These are phyloP conservation scores for Atherinomorus stipes DNA, from an alignment of 2,113 vertebrate genomes.

Conservation along the genomic window DNA sequence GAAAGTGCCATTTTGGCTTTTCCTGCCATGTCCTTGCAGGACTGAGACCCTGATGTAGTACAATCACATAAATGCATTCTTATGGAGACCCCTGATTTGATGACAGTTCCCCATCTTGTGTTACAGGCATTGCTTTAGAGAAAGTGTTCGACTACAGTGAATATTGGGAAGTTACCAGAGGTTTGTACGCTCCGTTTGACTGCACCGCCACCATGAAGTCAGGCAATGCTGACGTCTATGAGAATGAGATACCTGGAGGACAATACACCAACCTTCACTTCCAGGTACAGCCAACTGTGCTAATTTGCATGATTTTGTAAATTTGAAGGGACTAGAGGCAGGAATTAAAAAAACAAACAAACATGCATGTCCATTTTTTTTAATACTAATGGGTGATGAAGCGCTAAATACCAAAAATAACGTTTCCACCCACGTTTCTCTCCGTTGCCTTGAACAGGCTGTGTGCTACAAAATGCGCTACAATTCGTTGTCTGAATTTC, in stretches of 20 bases:
- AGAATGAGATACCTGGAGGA: conserved; percentile 98
- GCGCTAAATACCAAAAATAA: no score
- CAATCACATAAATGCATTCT: background rate
- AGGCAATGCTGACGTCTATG: conserved; percentile 95
- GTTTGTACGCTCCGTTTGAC: conserved; percentile 93
- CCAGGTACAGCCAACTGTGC: conserved; percentile 70
- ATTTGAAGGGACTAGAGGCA: no score
- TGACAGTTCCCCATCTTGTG: background rate
- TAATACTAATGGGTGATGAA: no score
- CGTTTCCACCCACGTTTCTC: no score
- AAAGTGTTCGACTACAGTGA: conserved; percentile 96
- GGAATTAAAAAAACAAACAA: no score
- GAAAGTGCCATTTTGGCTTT: no score
- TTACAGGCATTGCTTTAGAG: conserved; percentile 89
- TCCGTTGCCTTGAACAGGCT: no score
- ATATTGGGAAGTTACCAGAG: conserved; percentile 95
- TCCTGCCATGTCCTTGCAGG: no score
- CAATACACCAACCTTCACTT: conserved; percentile 99
- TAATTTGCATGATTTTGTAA: background rate
- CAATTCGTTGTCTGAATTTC: no score
- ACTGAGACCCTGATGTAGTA: background rate
- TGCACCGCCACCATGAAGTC: conserved; percentile 99
- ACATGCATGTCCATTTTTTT: no score
- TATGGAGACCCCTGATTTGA: background rate
- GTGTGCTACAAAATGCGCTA: no score